Percentiles rank a stretch among this genome's conserved stretches.
phyloP scores from a whole-genome alignment of 2,888 invertebrate genomes.

The Pilophorus perplexus region DNA sequence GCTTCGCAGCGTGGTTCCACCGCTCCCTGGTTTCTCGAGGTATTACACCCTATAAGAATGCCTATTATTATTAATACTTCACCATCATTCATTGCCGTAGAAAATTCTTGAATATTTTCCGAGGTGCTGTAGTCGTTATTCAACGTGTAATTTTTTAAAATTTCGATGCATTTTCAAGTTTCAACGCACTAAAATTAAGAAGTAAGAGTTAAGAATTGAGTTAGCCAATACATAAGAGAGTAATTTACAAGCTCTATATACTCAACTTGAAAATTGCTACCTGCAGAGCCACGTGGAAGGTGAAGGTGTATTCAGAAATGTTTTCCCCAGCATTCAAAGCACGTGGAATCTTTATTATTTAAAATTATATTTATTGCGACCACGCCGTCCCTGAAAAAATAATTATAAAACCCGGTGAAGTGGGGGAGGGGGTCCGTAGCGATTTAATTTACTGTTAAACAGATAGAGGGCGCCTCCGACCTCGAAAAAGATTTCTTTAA shows the following conservation, averaged over 20 bases:
- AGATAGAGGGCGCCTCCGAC: slow-evolving; percentile 24
- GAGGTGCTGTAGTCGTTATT: no score
- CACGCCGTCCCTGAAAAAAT: slow-evolving; percentile 35
- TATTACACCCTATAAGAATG: slow-evolving; percentile 24
- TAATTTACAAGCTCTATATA: no score
- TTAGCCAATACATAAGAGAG: no score
- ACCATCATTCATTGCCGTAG: slow-evolving; percentile 20
- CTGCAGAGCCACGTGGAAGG: background rate
- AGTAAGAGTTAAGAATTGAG: no score
- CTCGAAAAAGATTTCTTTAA: slow-evolving; percentile 25
- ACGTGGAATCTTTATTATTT: slow-evolving; percentile 44
- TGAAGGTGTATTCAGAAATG: background rate
- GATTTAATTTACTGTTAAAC: slow-evolving; percentile 36
- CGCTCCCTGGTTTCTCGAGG: slow-evolving; percentile 15
- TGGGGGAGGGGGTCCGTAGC: background rate
- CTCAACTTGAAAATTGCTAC: no score
- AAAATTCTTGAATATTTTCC: no score
- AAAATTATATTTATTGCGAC: slow-evolving; percentile 43
- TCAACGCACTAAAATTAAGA: no score
- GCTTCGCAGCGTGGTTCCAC: slow-evolving; percentile 31
- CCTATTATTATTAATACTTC: slow-evolving; percentile 24
- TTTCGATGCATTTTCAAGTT: no score
- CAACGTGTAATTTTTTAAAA: no score
- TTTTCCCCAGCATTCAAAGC: slow-evolving; percentile 26
- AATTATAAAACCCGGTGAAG: slow-evolving; percentile 16